Conservation (phyloP, 2,888 invertebrate species). For the Apodemia duryi region DNA sequence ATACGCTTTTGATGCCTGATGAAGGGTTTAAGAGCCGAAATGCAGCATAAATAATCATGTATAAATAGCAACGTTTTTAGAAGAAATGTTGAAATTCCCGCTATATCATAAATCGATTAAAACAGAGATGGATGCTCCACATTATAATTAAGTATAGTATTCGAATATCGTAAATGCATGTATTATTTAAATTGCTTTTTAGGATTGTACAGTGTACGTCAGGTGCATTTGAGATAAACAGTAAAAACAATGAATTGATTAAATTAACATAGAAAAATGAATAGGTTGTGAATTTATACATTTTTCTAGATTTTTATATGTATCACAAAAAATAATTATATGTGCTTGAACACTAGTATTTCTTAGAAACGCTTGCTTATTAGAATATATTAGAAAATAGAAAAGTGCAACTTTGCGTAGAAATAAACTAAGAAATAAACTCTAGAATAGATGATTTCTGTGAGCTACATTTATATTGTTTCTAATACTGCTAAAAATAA, state of each 20-base stretch:
- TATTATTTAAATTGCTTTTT: neutral
- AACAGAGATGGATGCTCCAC: too few relatives aligned
- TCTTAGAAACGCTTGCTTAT: constrained; percentile 10
- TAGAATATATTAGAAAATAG: neutral
- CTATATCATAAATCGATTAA: too few relatives aligned
- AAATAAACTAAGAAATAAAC: neutral
- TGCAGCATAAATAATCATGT: too few relatives aligned
- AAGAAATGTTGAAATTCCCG: too few relatives aligned
- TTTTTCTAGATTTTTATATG: constrained; percentile 76
- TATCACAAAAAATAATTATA: constrained; percentile 36
- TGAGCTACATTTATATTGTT: too few relatives aligned
- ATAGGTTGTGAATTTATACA: constrained; percentile 80
- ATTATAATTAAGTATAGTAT: too few relatives aligned
- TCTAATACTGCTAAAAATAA: too few relatives aligned
- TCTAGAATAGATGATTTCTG: neutral
- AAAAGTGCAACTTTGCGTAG: neutral
- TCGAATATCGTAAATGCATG: too few relatives aligned
- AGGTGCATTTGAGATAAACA: constrained; percentile 20
- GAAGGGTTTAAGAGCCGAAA: too few relatives aligned
- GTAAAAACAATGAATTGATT: constrained; percentile 35
- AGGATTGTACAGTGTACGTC: neutral
- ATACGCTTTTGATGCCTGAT: too few relatives aligned
- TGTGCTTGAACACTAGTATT: constrained; percentile 5
- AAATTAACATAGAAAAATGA: constrained; percentile 61
- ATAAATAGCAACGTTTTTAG: too few relatives aligned